A percentile compares a stretch with the other conserved stretches of the same genome.
phyloP scores from a whole-genome alignment of 2,113 vertebrate genomes.

The Atractosteus spatula region DNA sequence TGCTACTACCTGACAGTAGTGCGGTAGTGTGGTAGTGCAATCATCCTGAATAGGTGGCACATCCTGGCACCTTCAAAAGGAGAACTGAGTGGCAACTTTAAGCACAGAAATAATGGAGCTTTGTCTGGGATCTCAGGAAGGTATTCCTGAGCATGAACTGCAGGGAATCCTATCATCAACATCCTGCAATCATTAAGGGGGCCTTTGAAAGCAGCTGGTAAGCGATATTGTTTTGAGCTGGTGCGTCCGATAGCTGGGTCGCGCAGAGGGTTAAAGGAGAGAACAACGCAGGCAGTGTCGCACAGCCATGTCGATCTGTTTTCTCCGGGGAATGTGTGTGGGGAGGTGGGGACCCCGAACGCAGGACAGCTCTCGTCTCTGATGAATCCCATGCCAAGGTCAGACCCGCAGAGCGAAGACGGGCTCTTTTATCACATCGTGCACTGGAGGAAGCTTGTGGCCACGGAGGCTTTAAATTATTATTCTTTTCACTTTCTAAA shows the following conservation, averaged over 20 bases:
- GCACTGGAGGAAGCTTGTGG: slow-evolving; percentile 55
- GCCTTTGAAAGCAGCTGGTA: too few species aligned
- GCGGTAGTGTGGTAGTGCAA: too few species aligned
- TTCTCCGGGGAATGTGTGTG: not conserved
- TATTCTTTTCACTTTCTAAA: slow-evolving; percentile 54
- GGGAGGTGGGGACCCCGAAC: not conserved
- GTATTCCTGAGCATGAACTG: too few species aligned
- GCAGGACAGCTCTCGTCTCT: not conserved
- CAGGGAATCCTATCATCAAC: too few species aligned
- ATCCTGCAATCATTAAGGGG: too few species aligned
- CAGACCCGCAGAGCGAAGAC: slow-evolving; percentile 13
- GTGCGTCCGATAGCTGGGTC: not conserved
- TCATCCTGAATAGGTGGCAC: too few species aligned
- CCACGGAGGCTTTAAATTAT: slow-evolving; percentile 44
- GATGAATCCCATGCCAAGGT: not conserved
- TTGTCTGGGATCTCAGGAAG: too few species aligned
- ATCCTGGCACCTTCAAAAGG: too few species aligned
- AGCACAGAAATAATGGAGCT: too few species aligned
- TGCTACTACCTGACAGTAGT: too few species aligned
- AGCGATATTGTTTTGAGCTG: too few species aligned
- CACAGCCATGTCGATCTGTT: not conserved
- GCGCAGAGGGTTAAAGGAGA: not conserved
- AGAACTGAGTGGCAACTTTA: too few species aligned
- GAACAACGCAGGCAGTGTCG: not conserved
- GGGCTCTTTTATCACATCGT: slow-evolving; percentile 28